Conservation (phyloP, 2,888 invertebrate genomes). For the Calameuta pallipes region DNA sequence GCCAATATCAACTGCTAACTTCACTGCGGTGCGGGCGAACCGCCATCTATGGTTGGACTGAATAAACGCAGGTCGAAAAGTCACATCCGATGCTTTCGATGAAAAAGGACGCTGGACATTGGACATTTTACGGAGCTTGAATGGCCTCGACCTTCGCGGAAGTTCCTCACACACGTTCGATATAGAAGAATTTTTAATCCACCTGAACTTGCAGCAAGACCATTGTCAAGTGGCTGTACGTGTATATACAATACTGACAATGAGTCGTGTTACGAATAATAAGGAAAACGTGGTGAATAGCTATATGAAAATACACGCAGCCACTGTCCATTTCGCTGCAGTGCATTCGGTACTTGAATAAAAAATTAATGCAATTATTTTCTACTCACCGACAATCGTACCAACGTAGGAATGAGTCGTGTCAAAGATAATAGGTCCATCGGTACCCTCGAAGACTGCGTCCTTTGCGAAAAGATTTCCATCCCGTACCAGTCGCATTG, state of each 20-base stretch:
- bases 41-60: not conserved
- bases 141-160: not conserved
- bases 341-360: not conserved
- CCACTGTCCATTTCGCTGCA: not conserved
- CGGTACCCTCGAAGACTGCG: conserved; percentile 57
- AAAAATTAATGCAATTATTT: not conserved
- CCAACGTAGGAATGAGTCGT: conserved; percentile 58
- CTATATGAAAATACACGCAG: conserved; percentile 9
- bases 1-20: not conserved
- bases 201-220: not conserved
- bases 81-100: not conserved
- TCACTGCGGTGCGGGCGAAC: not conserved
- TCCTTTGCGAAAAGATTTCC: conserved; percentile 56
- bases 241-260: too few relatives aligned
- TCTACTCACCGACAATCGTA: conserved; percentile 58
- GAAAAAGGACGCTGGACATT: not conserved
- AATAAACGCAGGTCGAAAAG: not conserved
- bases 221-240: not conserved
- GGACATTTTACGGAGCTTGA: not conserved
- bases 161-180: not conserved
- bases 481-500: conserved; percentile 58
- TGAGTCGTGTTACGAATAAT: not conserved
- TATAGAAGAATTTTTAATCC: not conserved
- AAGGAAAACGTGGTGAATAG: not conserved
- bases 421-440: conserved; percentile 59